Evolutionary conservation across 2,888 invertebrate genomes (phyloP).

Genomic region (Digitonthophagus gazella): DNA sequence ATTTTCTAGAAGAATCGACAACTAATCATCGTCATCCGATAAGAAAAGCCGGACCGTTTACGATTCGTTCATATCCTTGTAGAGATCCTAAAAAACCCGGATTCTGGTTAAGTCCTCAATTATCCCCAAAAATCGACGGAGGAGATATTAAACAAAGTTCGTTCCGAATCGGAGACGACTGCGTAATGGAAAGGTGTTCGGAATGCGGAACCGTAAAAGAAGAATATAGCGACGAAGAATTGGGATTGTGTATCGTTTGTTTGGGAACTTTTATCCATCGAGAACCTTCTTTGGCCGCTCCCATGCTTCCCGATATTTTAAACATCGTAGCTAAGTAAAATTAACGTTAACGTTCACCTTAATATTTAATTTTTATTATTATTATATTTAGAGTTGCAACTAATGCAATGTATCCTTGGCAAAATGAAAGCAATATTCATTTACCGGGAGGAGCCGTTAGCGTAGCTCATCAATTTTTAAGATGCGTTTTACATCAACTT

Average conservation of each 20-base stretch:
- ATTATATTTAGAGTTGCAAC: constrained; percentile 76
- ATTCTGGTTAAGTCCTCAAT: constrained; percentile 54
- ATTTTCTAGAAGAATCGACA: constrained; percentile 32
- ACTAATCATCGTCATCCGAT: constrained; percentile 56
- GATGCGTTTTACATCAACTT: constrained; percentile 94
- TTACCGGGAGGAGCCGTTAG: constrained; percentile 93
- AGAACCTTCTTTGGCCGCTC: constrained; percentile 93
- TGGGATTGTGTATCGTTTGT: constrained; percentile 89
- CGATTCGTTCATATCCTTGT: constrained; percentile 55
- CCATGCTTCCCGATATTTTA: constrained; percentile 86
- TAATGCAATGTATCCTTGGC: constrained; percentile 83
- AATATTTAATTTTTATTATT: constrained; percentile 1
- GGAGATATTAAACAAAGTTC: constrained; percentile 59
- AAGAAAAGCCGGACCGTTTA: constrained; percentile 56
- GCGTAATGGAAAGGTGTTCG: constrained; percentile 73
- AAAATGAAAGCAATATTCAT: constrained; percentile 81
- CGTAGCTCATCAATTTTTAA: constrained; percentile 94
- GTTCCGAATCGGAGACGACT: constrained; percentile 69
- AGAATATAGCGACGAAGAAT: constrained; percentile 95
- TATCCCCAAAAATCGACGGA: constrained; percentile 44
- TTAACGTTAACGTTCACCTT: background rate
- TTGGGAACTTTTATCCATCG: constrained; percentile 95
- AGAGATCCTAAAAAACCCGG: constrained; percentile 57
- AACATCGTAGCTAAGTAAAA: constrained; percentile 81
- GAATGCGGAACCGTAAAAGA: constrained; percentile 89